A percentile compares a stretch with the other conserved stretches of the same genome.
Evolutionary conservation across 2,113 vertebrate species (phyloP).

Genomic region (Butorides virescens): DNA sequence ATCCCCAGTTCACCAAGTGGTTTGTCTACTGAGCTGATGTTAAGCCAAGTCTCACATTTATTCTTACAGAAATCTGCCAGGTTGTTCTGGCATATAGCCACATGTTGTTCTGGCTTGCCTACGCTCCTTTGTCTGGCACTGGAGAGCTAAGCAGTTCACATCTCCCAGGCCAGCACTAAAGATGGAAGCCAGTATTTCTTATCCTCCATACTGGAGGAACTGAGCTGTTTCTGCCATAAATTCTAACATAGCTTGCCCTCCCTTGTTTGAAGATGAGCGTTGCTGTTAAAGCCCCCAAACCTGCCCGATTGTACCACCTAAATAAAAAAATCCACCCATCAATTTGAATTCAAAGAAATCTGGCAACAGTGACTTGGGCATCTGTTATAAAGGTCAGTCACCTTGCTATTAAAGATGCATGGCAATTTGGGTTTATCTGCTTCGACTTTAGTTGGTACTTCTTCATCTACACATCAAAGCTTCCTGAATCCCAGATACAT

Average conservation of each 20-base stretch:
- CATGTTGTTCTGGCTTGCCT: background rate
- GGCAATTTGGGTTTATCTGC: background rate
- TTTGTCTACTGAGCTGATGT: background rate
- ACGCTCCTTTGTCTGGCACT: background rate
- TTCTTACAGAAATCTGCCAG: background rate
- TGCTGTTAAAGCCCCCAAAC: background rate
- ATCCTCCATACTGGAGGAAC: background rate
- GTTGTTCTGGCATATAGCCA: background rate
- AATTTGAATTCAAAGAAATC: background rate
- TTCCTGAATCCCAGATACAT: background rate
- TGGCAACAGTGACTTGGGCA: background rate
- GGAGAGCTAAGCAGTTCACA: background rate
- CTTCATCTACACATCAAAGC: background rate
- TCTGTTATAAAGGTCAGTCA: background rate
- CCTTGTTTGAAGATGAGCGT: background rate
- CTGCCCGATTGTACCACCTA: background rate
- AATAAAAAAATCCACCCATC: background rate
- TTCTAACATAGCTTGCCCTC: background rate
- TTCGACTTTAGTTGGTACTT: background rate
- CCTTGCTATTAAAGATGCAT: background rate
- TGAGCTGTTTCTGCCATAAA: background rate
- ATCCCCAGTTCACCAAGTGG: background rate
- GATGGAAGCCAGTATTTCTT: background rate
- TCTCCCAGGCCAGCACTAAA: background rate
- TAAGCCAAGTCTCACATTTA: background rate